Base-by-base conservation (phyloP, 2,888 invertebrate genomes). In the Sarcophaga rosellei region DNA sequence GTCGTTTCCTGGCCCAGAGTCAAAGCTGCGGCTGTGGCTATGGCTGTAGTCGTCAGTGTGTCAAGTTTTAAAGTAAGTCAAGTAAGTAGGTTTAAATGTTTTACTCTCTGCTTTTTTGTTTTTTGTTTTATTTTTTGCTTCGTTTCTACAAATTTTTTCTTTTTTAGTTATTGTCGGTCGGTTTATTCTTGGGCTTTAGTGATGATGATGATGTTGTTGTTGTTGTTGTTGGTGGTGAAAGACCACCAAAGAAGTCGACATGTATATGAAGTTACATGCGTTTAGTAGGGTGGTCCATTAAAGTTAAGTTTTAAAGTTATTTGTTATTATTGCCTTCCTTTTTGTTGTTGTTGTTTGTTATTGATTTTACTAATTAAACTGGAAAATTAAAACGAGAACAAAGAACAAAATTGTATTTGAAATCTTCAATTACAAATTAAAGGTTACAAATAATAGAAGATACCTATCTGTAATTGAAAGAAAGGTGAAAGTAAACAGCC, bases 211-310 rank as follows among this genome's bases (percentile, higher is more conserved):
- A 61, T 85, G 70, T 68, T 75, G 57, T 70, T 82, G 61, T n/a
- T 74, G 69, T 20, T 61, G 44, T 17, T 80, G 73, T 6, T 83
- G 77, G 80, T 86, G 80, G 79, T 81, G 78, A 84, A 84, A 86
- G 86, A 86, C 86, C 86, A 86, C 86, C 86, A 86, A 86, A 81
- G 86, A 62, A 81, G 86, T 86, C 86, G 86, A 78, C 84, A 84
- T 68, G 75, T 72, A 86, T 86, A 83, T 86, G 86, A 86, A 75
- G 78, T 86, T 86, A 86, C 84, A 84, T 86, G 81, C 84, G 74
- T 78, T 53, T 75, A 78, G 78, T 86, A 84, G 86, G 86, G 86
- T 86, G 86, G 86, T 86, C 86, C 84, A 66, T 25, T 81, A 66
- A 62, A 78, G 65, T 72, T 63, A 72, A 65, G 20, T 61, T 20